A percentile compares a stretch with the other conserved stretches of the same genome.
Conservation (phyloP, 2,888 invertebrate species). For the Hirtodrosophila duncani region DNA sequence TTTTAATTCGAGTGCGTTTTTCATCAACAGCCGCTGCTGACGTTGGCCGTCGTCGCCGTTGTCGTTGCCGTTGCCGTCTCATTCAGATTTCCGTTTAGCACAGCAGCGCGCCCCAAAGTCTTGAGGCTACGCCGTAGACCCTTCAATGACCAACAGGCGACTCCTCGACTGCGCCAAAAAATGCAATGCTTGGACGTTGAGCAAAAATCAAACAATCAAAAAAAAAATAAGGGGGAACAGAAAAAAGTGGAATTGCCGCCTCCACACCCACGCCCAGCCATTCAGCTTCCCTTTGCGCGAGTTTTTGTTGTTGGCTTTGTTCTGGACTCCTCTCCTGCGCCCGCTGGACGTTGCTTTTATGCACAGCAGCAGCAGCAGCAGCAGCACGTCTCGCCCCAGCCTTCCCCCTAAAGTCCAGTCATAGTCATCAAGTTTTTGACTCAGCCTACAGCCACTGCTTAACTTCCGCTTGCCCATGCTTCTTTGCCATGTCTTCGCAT, state of each 20-base stretch:
- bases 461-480: conserved; percentile 62
- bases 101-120: conserved; percentile 54
- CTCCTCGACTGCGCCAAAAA: conserved; percentile 64
- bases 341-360: conserved; percentile 49
- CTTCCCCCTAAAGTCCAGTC: conserved; percentile 67
- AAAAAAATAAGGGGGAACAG: no score
- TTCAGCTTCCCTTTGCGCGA: conserved; percentile 3
- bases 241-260: conserved; percentile 63
- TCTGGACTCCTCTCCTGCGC: conserved; percentile 5
- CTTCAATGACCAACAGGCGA: conserved; percentile 56
- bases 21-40: conserved; percentile 44
- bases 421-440: conserved; percentile 63
- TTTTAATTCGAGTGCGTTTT: conserved; percentile 73
- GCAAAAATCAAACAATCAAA: conserved; percentile 70
- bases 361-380: no score
- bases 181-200: conserved; percentile 41
- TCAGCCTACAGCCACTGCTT: conserved; percentile 31
- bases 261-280: conserved; percentile 3
- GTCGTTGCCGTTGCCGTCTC: conserved; percentile 4
- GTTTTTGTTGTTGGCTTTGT: conserved; percentile 3
- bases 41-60: conserved; percentile 1
- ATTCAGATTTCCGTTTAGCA: conserved; percentile 53
- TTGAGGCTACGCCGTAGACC: conserved; percentile 69
- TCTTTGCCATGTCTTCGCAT: conserved; percentile 73
- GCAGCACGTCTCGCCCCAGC: no score